Percentiles rank a stretch among this genome's conserved stretches.
These are phyloP conservation scores for Bombus huntii DNA, from an alignment of 1,140 invertebrate species.

Conservation along the genomic window DNA sequence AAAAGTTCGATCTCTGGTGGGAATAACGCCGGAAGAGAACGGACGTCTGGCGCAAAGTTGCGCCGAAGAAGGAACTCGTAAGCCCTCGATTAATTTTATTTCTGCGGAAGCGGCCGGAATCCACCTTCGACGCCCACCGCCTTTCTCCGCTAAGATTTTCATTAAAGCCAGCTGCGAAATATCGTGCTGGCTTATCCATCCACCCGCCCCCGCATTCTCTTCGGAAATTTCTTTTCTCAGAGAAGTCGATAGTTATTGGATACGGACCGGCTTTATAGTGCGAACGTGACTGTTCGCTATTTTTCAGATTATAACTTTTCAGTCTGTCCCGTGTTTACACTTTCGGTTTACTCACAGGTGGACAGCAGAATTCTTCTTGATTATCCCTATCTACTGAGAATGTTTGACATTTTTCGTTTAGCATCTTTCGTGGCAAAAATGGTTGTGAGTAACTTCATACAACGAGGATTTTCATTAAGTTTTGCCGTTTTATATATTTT, in stretches of 20 bases:
- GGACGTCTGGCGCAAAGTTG: not conserved
- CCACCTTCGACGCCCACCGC: too few relatives aligned
- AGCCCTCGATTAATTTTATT: constrained; percentile 29
- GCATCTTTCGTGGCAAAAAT: not conserved
- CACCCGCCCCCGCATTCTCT: not conserved
- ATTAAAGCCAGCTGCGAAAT: constrained; percentile 24
- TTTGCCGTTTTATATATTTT: too few relatives aligned
- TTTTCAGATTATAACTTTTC: not conserved
- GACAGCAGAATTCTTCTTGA: too few relatives aligned
- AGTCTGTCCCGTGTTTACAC: too few relatives aligned
- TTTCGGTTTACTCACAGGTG: too few relatives aligned
- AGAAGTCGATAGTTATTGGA: not conserved
- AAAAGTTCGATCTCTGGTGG: not conserved
- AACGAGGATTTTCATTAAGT: too few relatives aligned
- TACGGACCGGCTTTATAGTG: not conserved
- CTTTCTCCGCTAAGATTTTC: not conserved
- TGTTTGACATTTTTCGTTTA: not conserved
- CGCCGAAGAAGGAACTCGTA: not conserved
- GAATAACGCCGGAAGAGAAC: not conserved
- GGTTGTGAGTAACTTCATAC: too few relatives aligned
- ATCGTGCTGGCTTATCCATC: not conserved
- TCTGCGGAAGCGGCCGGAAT: not conserved
- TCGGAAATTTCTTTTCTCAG: not conserved
- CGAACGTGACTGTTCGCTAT: not conserved
- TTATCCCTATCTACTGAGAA: not conserved